A percentile compares a stretch with the other conserved stretches of the same genome.
Conservation (phyloP, 2,888 invertebrate genomes). For the Ophion costatus region DNA sequence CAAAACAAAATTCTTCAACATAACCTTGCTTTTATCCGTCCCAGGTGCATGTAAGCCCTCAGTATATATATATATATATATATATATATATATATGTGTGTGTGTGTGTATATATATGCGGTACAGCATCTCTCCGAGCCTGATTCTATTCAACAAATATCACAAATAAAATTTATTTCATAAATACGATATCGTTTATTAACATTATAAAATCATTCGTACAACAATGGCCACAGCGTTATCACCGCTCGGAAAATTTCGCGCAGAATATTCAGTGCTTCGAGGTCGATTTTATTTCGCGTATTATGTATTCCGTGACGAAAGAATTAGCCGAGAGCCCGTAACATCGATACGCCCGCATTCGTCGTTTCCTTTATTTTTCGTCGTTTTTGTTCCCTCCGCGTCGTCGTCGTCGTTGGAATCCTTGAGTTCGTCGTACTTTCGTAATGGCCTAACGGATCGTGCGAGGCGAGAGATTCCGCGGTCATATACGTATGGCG, state of each 20-base stretch:
- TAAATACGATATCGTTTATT: too few relatives aligned
- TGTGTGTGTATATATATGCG: too few relatives aligned
- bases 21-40: too few relatives aligned
- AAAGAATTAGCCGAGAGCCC: conserved; percentile 10
- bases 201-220: too few relatives aligned
- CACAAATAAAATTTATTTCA: too few relatives aligned
- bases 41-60: too few relatives aligned
- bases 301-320: conserved; percentile 22
- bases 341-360: conserved; percentile 27
- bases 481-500: background rate
- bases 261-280: background rate
- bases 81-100: too few relatives aligned
- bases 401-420: conserved; percentile 18
- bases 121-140: too few relatives aligned
- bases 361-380: background rate
- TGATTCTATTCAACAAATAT: too few relatives aligned
- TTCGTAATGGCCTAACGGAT: conserved; percentile 60
- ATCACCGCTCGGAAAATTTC: background rate
- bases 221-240: background rate
- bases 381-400: background rate
- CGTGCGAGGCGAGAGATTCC: conserved; percentile 42
- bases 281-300: conserved; percentile 3
- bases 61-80: too few relatives aligned
- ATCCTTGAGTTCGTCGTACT: conserved; percentile 63
- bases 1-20: too few relatives aligned